Evolutionary conservation across 2,797 vertebrate species (phyloP), one percentile per base, ranked within the genome.

Genomic region (Notolepis coatsorum): DNA sequence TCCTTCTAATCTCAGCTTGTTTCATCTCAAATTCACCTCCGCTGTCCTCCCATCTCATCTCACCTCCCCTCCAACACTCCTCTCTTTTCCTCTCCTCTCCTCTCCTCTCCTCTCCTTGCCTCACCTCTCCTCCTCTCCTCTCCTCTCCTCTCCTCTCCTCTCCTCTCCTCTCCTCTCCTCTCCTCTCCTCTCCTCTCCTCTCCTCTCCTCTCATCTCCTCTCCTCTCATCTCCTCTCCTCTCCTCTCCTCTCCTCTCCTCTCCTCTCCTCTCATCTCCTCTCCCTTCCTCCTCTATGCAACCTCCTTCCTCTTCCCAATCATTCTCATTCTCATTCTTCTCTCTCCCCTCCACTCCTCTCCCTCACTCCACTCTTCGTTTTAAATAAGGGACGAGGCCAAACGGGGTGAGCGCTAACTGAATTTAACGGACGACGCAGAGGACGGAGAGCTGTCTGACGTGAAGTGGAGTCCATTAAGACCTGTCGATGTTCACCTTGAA

Each of bases 1-100:
- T 65, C 52, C 41, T 42, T 73, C 69, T 46, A 55, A 24, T 43
- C 64, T 37, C 73, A 82, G 74, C 84, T 84, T 85, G 59, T 56
- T n/a, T n/a, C n/a, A n/a, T n/a, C n/a, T n/a, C n/a, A n/a, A n/a
- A n/a, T 1, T 37, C 31, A 23, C 49, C 7, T 25, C 31, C 21
- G 10, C 21, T 20, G 4, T 43, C 18, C 9, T 9, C 57, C 76
- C 33, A 65, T 80, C 73, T 66, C 17, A 33, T 75, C 62, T 62
- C 45, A 75, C 62, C 64, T 80, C 73, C 65, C 17, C 30, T 75
- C 62, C 61, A 41, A 75, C 62, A 46, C 53, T 64, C 46, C 37
- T 82, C 39, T 12, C 46, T 48, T 74, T 45, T 56, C 61, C 43
- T 20, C 18, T 75, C 69, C 42, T 67, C 50, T 62, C 28, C 57